Evolutionary conservation across 2,113 vertebrate genomes (phyloP).

Genomic region (Mandrillus leucophaeus): DNA sequence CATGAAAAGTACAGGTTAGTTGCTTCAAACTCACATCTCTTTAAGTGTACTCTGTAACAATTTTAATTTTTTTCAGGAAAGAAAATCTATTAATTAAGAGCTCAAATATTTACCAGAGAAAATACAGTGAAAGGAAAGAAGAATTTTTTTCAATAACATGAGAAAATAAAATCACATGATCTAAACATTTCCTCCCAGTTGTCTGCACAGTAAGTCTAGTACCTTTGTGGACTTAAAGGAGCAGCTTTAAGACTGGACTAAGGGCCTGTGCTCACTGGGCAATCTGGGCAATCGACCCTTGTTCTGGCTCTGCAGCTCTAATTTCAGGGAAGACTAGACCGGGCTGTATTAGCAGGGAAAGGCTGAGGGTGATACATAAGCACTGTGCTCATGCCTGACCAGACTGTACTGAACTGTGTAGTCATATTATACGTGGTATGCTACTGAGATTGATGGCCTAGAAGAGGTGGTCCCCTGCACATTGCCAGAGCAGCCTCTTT

Average conservation of each 20-base stretch:
- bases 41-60: neutral
- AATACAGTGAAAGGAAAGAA: conserved; percentile 35
- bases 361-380: conserved; percentile 36
- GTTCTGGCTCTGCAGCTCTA: conserved; percentile 25
- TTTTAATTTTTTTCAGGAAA: conserved; percentile 19
- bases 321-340: neutral
- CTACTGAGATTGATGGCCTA: neutral
- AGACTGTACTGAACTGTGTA: neutral
- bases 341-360: neutral
- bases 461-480: neutral
- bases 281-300: neutral
- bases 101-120: conserved; percentile 45
- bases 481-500: neutral
- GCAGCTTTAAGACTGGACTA: neutral
- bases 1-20: neutral
- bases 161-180: neutral
- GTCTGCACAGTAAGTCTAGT: neutral
- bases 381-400: neutral
- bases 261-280: neutral
- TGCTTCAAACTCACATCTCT: conserved; percentile 24
- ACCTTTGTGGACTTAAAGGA: neutral
- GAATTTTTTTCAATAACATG: neutral
- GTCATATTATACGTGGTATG: neutral
- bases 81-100: conserved; percentile 18
- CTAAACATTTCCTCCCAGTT: neutral